Percentiles rank a stretch among this genome's conserved stretches.
Evolutionary conservation across 2,797 vertebrate species (phyloP).

Genomic region (Amazonetta brasiliensis): DNA sequence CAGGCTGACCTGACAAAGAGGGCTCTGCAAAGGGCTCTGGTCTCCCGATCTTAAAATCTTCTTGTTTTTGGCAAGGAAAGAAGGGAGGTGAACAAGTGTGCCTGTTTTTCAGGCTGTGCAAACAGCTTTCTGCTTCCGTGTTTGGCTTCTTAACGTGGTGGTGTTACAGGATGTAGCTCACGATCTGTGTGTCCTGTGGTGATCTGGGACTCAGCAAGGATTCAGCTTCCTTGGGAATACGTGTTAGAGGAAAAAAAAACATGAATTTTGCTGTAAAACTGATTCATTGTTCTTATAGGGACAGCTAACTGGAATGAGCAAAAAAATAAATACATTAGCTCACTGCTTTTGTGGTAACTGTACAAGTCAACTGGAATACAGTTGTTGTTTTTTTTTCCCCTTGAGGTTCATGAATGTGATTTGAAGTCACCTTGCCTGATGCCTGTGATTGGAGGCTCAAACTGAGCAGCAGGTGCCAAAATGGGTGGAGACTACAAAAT

Average conservation of each 20-base stretch:
- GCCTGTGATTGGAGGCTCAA: neutral
- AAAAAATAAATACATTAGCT: neutral
- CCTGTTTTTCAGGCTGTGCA: conserved; percentile 6
- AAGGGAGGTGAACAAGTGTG: conserved; percentile 10
- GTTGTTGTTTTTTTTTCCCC: neutral
- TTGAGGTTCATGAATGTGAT: neutral
- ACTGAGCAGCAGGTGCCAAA: neutral
- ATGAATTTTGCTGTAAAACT: neutral
- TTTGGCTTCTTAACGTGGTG: conserved; percentile 28
- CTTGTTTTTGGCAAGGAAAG: neutral
- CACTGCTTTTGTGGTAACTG: neutral
- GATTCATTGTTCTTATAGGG: neutral
- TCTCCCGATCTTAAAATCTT: conserved; percentile 1
- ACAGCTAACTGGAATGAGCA: rapidly evolving
- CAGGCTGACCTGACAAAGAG: neutral
- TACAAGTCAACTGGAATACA: neutral
- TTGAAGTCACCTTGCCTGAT: neutral
- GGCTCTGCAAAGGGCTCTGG: neutral
- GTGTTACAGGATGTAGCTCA: conserved; percentile 30
- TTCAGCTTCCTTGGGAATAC: neutral
- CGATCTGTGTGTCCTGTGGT: neutral
- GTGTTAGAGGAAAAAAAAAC: neutral
- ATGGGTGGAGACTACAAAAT: neutral
- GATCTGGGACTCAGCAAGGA: neutral
- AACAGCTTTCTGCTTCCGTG: conserved; percentile 51